Base-by-base conservation (phyloP, 2,797 vertebrate genomes). In the Dallia pectoralis region DNA sequence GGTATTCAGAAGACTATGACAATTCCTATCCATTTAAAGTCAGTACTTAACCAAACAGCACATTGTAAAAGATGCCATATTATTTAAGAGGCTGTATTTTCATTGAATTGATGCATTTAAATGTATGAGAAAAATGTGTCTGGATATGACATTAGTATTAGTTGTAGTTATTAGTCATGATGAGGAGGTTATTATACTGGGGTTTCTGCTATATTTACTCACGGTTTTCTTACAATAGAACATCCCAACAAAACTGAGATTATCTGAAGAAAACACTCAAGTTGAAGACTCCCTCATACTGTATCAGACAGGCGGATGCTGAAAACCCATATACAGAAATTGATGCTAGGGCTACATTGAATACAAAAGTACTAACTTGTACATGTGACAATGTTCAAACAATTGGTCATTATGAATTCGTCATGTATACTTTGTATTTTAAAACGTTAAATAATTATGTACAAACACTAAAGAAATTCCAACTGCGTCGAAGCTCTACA, bases 401-500 rank as follows among this genome's bases (percentile, higher is more conserved):
- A 49, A 29, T 29, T 59, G 25, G 44, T 69, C 8, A 18, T 69
- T 47, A 27, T 47, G 27, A 30, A 51, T 69, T 69, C 33, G 49
- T 48, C 8, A 69, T 51, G 47, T 64, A 64, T 32, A 30, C 15
- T 30, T 15, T 32, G 16, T 16, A 64, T 30, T 30, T 33, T 29
- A 33, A 64, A 29, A 64, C 62, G 29, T 8, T 64, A 63, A 40
- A 83, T 61, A 71, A 84, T 85, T 88, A 85, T 81, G 85, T 84
- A 84, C 76, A 88, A 84, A 89, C 89, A 83, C 22, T 48, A 70
- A 83, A 84, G 74, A 85, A 84, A 84, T 82, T 83, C 83, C 87
- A 74, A 88, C 77, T 76, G 84, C 87, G 84, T 47, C 71, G 81
- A 89, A 86, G 89, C 86, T 87, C 90, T 93, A 93, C 90, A 92